These are phyloP conservation scores for Poicephalus gulielmi DNA, from an alignment of 2,113 vertebrate genomes.

Conservation along the genomic window DNA sequence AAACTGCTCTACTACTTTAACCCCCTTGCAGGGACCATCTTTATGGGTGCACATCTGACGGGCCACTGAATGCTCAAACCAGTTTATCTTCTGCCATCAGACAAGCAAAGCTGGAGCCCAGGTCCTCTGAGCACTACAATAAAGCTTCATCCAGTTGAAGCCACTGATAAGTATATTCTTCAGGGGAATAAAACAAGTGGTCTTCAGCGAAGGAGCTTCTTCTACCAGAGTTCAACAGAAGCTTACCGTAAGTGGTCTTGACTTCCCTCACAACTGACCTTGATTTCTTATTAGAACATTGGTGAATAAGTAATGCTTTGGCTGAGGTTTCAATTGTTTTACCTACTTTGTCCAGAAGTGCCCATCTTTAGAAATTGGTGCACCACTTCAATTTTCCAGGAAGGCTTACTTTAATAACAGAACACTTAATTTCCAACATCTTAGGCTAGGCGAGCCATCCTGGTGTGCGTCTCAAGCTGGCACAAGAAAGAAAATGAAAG, in stretches of 20 bases:
- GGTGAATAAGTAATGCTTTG: background rate
- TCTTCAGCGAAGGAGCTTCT: background rate
- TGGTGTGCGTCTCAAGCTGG: background rate
- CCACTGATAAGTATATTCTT: background rate
- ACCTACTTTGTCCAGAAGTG: background rate
- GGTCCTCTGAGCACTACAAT: background rate
- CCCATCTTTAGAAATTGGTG: background rate
- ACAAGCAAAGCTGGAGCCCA: background rate
- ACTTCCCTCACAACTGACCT: background rate
- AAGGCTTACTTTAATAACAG: background rate
- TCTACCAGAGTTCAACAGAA: background rate
- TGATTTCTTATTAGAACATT: background rate
- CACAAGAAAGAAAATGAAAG: background rate
- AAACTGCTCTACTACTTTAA: background rate
- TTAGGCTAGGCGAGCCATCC: background rate
- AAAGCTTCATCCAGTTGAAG: background rate
- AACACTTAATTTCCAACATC: background rate
- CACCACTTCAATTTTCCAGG: background rate
- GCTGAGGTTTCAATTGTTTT: background rate
- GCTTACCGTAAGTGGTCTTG: background rate
- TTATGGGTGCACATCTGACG: background rate
- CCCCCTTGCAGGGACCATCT: background rate
- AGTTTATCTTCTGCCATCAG: background rate
- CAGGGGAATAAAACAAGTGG: background rate
- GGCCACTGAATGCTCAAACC: background rate